phyloP scores from a whole-genome alignment of 2,888 invertebrate genomes.

The Pristionchus entomophagus region DNA sequence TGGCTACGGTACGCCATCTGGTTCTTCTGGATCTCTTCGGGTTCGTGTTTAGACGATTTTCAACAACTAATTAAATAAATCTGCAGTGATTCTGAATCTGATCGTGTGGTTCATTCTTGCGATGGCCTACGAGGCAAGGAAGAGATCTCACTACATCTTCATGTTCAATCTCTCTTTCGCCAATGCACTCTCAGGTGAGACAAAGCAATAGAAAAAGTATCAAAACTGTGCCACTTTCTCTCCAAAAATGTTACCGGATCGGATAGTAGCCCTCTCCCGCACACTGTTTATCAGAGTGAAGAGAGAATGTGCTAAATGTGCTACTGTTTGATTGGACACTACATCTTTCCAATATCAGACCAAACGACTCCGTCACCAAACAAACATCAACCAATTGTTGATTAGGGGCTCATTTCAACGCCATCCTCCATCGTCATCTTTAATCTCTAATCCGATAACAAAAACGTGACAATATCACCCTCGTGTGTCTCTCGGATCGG shows the following conservation, averaged over 20 bases:
- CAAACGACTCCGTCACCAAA: no score
- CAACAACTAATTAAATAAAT: neutral
- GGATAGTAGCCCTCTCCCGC: no score
- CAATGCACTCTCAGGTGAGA: constrained; percentile 92
- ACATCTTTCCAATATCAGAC: no score
- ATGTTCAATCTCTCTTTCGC: constrained; percentile 97
- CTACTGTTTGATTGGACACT: no score
- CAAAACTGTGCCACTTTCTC: no score
- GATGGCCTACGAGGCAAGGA: constrained; percentile 76
- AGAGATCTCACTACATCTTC: constrained; percentile 95
- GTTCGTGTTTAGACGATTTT: neutral
- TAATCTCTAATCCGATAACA: constrained; percentile 15
- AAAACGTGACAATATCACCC: neutral
- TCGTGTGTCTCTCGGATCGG: neutral
- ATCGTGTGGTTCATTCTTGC: constrained; percentile 91
- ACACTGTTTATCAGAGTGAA: no score
- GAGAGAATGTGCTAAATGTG: no score
- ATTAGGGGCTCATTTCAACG: neutral
- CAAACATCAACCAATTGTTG: neutral
- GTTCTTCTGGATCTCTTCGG: constrained; percentile 85
- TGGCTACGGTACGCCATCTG: constrained; percentile 84
- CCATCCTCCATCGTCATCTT: neutral
- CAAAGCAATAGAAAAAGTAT: no score
- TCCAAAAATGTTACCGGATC: no score
- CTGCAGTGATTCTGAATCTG: constrained; percentile 42